These are phyloP conservation scores for Thalassophryne amazonica DNA, from an alignment of 2,797 vertebrate species.

Conservation along the genomic window DNA sequence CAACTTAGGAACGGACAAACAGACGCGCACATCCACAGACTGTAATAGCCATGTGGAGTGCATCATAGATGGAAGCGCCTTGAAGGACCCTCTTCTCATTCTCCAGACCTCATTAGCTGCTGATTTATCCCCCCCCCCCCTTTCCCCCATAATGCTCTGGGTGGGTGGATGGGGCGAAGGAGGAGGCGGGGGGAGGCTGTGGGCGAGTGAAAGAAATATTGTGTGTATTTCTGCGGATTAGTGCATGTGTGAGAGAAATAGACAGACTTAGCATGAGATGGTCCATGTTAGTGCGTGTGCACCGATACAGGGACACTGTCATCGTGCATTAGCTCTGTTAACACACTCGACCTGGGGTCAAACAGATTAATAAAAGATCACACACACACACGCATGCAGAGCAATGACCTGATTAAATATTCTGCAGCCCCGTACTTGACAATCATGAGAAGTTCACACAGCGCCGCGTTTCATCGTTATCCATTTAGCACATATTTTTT, in stretches of 20 bases:
- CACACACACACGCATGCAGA: slow-evolving; percentile 76
- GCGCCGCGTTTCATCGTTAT: slow-evolving; percentile 59
- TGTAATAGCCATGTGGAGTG: slow-evolving; percentile 73
- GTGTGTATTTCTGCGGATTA: slow-evolving; percentile 51
- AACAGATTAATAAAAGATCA: slow-evolving; percentile 96
- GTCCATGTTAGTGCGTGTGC: slow-evolving; percentile 53
- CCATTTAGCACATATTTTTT: slow-evolving; percentile 75
- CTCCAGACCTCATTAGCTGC: slow-evolving; percentile 90
- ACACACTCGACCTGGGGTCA: slow-evolving; percentile 91
- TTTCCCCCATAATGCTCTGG: slow-evolving; percentile 53
- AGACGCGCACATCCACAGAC: slow-evolving; percentile 43
- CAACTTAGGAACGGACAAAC: slow-evolving; percentile 25
- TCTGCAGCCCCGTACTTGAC: slow-evolving; percentile 59
- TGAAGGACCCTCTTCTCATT: slow-evolving; percentile 87
- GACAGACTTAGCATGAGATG: slow-evolving; percentile 20
- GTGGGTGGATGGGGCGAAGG: slow-evolving; percentile 44
- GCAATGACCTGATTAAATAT: slow-evolving; percentile 81
- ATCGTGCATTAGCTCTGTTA: slow-evolving; percentile 86
- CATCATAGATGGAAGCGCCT: slow-evolving; percentile 76
- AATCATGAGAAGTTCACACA: slow-evolving; percentile 66
- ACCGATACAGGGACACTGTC: slow-evolving; percentile 86
- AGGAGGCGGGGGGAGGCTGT: slow-evolving; percentile 9
- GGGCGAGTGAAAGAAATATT: slow-evolving; percentile 28
- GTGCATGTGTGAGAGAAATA: slow-evolving; percentile 15
- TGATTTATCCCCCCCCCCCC: slow-evolving; percentile 79